phyloP scores from a whole-genome alignment of 2,113 vertebrate species.

The Cephalophus harveyi region DNA sequence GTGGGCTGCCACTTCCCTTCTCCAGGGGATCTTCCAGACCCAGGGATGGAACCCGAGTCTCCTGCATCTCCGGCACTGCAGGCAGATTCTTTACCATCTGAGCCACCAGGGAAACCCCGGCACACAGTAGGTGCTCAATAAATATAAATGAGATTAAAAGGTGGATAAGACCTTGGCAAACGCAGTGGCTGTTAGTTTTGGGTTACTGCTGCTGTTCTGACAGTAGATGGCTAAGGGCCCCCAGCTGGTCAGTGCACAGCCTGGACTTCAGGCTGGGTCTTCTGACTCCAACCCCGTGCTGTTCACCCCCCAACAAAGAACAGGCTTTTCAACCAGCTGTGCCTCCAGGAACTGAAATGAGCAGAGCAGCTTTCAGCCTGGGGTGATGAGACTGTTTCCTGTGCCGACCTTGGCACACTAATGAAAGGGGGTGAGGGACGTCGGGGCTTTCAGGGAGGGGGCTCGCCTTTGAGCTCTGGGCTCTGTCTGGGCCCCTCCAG shows the following conservation, averaged over 20 bases:
- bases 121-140: background rate
- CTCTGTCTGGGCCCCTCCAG: conserved; percentile 75
- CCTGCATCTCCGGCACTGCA: background rate
- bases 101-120: background rate
- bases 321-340: background rate
- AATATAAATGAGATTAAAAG: background rate
- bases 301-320: background rate
- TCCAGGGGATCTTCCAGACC: background rate
- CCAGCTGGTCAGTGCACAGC: background rate
- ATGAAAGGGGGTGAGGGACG: fast-evolving
- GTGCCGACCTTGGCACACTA: background rate
- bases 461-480: background rate
- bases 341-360: background rate
- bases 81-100: background rate
- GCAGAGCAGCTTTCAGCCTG: background rate
- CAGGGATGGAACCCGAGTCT: background rate
- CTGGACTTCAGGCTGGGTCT: background rate
- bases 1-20: background rate
- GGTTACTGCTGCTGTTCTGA: background rate
- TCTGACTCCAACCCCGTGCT: background rate
- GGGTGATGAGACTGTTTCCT: background rate
- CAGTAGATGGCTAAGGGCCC: background rate
- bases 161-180: too few species aligned
- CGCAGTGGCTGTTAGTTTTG: too few species aligned
- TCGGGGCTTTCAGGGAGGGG: background rate